phyloP scores from a whole-genome alignment of 2,113 vertebrate species.

The Cyrtonyx montezumae region DNA sequence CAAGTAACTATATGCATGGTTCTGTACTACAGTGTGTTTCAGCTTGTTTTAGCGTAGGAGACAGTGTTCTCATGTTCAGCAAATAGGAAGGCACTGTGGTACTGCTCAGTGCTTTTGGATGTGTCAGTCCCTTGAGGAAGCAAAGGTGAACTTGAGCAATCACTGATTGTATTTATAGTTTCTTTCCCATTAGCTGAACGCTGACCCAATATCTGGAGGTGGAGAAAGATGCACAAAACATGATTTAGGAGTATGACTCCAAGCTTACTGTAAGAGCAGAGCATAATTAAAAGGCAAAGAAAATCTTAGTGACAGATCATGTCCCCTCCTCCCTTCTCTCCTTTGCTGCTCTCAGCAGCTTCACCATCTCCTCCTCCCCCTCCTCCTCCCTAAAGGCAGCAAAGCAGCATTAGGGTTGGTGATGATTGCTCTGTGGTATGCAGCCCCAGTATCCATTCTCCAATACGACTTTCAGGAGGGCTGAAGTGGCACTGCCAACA shows the following conservation, averaged over 20 bases:
- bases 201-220: background rate
- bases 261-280: background rate
- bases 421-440: background rate
- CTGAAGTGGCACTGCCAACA: background rate
- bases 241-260: background rate
- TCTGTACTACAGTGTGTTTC: background rate
- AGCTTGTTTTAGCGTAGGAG: accelerated
- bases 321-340: background rate
- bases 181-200: background rate
- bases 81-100: accelerated
- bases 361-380: background rate
- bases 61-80: accelerated
- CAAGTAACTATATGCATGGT: accelerated
- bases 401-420: background rate
- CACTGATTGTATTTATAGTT: background rate
- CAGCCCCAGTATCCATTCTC: background rate
- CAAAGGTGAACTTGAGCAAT: background rate
- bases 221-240: background rate
- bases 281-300: constrained; percentile 16
- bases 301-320: background rate
- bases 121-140: background rate
- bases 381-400: background rate
- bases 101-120: background rate
- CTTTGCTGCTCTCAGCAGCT: background rate
- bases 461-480: background rate